A percentile compares a stretch with the other conserved stretches of the same genome.
Conservation (phyloP, 2,113 vertebrate genomes). For the Danionella cerebrum region DNA sequence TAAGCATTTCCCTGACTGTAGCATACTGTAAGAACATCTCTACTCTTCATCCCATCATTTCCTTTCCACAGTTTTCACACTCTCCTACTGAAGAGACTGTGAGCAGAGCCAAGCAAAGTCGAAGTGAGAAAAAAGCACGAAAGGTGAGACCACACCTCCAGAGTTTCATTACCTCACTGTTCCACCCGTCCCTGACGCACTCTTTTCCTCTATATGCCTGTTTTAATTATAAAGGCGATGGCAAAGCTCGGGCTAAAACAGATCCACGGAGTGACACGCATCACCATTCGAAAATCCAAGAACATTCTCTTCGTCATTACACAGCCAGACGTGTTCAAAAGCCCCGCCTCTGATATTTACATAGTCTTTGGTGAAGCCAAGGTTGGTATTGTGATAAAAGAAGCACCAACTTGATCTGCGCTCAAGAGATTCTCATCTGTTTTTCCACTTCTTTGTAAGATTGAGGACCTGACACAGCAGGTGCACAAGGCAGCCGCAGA, state of each 20-base stretch:
- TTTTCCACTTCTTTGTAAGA: slow-evolving; percentile 56
- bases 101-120: slow-evolving; percentile 89
- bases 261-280: slow-evolving; percentile 89
- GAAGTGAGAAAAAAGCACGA: slow-evolving; percentile 93
- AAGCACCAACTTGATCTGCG: neutral
- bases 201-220: neutral
- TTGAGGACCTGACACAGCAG: slow-evolving; percentile 94
- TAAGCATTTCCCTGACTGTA: too few relatives aligned
- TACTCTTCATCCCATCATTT: neutral
- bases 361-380: slow-evolving; percentile 96
- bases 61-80: slow-evolving; percentile 56
- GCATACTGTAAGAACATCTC: neutral
- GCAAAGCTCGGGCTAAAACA: slow-evolving; percentile 91
- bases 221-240: slow-evolving; percentile 75
- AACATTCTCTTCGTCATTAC: slow-evolving; percentile 96
- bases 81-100: slow-evolving; percentile 73
- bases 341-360: slow-evolving; percentile 90
- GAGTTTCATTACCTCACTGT: neutral
- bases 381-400: slow-evolving; percentile 50
- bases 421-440: neutral
- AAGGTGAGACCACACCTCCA: slow-evolving; percentile 67
- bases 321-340: slow-evolving; percentile 95
- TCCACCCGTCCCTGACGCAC: neutral
- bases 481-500: slow-evolving; percentile 91
- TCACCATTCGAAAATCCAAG: slow-evolving; percentile 97